Conservation (phyloP, 2,888 invertebrate species). For the Limulus polyphemus region DNA sequence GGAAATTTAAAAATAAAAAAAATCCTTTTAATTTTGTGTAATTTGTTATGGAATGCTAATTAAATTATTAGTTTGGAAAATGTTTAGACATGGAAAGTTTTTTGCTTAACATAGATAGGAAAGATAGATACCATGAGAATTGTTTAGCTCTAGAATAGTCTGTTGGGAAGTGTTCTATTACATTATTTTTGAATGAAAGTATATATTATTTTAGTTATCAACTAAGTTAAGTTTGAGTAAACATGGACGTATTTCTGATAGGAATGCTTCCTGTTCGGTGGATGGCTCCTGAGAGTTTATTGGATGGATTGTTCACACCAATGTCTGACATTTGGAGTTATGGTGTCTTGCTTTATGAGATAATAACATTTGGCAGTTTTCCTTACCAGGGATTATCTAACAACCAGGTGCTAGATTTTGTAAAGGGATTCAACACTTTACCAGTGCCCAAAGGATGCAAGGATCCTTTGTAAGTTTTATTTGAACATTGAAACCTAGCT, state of each 20-base stretch:
- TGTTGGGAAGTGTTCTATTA: too few relatives aligned
- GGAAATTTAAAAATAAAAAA: too few relatives aligned
- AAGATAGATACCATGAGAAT: too few relatives aligned
- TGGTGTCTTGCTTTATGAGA: constrained; percentile 86
- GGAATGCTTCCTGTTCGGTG: constrained; percentile 76
- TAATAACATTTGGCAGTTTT: constrained; percentile 75
- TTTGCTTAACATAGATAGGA: too few relatives aligned
- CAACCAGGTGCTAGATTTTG: constrained; percentile 64
- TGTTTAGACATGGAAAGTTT: too few relatives aligned
- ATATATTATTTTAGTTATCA: neutral
- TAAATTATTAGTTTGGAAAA: too few relatives aligned
- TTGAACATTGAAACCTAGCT: neutral
- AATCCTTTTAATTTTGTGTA: too few relatives aligned
- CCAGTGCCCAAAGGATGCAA: constrained; percentile 62
- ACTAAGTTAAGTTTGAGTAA: neutral
- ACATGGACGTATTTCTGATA: constrained; percentile 47
- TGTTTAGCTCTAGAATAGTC: too few relatives aligned
- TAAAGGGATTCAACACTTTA: constrained; percentile 61
- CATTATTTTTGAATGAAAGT: neutral
- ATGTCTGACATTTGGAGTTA: constrained; percentile 90
- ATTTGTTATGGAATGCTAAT: too few relatives aligned
- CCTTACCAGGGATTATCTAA: constrained; percentile 80
- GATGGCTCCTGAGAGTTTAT: constrained; percentile 88
- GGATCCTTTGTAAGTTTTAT: constrained; percentile 57
- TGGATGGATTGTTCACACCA: constrained; percentile 74